phyloP scores from a whole-genome alignment of 37 sponge, comb jelly and placozoan species.

The Cliona cf. orientalis region DNA sequence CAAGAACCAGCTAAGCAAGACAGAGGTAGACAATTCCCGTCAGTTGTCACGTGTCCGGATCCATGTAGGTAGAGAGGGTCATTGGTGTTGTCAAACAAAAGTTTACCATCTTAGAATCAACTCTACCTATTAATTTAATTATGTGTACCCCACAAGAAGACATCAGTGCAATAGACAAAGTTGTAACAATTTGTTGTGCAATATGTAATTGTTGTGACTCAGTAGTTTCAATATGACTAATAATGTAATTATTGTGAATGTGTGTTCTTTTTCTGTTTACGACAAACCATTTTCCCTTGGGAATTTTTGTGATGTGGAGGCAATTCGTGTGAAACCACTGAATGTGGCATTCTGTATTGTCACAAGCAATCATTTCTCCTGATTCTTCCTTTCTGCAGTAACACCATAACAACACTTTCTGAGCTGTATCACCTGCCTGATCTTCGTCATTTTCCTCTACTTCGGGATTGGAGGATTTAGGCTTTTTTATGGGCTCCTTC shows the following conservation, averaged over 20 bases:
- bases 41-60: conserved; percentile 55
- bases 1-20: conserved; percentile 60
- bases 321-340: conserved; percentile 45
- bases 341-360: not conserved
- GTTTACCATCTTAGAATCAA: conserved; percentile 54
- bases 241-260: not conserved
- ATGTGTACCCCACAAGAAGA: conserved; percentile 33
- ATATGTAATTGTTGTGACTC: conserved; percentile 54
- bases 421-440: not conserved
- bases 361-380: conserved; percentile 35
- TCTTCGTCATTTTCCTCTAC: too few relatives aligned
- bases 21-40: conserved; percentile 52
- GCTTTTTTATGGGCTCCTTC: conserved; percentile 3
- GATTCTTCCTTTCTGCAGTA: conserved; percentile 9
- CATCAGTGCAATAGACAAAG: conserved; percentile 50
- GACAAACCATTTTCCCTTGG: conserved; percentile 32
- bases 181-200: conserved; percentile 59
- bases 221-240: conserved; percentile 43
- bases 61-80: conserved; percentile 74
- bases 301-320: conserved; percentile 15
- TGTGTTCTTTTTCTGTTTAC: not conserved
- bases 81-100: conserved; percentile 63
- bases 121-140: conserved; percentile 55
- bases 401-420: conserved; percentile 8
- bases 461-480: too few relatives aligned